phyloP scores from a whole-genome alignment of 35 echinoderm and acorn worm species.

The Amphiura filiformis region DNA sequence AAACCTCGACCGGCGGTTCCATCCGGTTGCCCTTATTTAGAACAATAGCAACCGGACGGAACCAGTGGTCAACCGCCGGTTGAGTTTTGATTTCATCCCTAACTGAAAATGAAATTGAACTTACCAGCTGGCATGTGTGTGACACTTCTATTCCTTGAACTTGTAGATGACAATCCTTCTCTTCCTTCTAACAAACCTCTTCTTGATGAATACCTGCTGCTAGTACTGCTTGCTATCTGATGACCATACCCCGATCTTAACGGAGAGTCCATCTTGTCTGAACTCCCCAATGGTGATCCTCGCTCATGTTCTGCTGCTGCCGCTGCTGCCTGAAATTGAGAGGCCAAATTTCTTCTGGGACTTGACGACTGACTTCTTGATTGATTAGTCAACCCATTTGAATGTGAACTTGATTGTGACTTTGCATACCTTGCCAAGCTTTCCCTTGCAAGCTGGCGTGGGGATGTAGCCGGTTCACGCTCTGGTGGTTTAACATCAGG shows the following conservation, averaged over 20 bases:
- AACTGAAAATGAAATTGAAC: too few species aligned
- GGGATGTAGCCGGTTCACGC: neutral
- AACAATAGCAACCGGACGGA: too few species aligned
- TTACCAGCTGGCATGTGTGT: neutral
- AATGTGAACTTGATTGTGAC: neutral
- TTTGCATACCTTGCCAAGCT: slow-evolving; percentile 1
- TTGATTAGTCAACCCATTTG: neutral
- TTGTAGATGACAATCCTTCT: neutral
- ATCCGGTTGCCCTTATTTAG: too few species aligned
- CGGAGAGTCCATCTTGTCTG: neutral
- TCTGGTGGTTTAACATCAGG: neutral
- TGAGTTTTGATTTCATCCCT: too few species aligned
- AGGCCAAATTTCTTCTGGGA: neutral
- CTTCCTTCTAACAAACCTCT: neutral
- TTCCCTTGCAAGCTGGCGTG: neutral
- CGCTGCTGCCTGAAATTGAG: neutral
- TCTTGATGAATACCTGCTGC: neutral
- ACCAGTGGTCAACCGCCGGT: too few species aligned
- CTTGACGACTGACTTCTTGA: neutral
- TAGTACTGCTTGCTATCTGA: neutral
- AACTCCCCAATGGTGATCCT: neutral
- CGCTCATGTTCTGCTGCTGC: neutral
- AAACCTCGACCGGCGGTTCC: too few species aligned
- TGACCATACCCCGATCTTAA: neutral
- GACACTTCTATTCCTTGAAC: neutral